Conservation (phyloP, 2,797 vertebrate genomes). For the Gobionotothen gibberifrons region DNA sequence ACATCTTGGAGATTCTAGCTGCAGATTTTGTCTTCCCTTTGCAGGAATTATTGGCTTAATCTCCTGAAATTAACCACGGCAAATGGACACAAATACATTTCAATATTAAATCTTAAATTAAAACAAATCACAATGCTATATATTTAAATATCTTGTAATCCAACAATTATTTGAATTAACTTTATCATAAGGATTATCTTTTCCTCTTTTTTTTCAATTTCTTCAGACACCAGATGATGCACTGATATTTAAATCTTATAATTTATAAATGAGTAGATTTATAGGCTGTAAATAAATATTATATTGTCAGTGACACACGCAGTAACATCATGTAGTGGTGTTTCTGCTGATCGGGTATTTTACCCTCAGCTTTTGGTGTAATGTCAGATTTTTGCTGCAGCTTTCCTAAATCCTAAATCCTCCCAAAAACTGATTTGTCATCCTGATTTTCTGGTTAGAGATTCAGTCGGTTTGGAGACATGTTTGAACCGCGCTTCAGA, state of each 20-base stretch:
- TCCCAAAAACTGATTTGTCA: background rate
- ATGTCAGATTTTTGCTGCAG: background rate
- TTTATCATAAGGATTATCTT: background rate
- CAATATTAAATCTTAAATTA: background rate
- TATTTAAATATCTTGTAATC: background rate
- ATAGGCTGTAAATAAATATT: background rate
- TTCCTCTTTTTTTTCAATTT: background rate
- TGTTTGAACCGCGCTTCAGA: constrained; percentile 24
- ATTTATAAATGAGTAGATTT: background rate
- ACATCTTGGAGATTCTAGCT: constrained; percentile 16
- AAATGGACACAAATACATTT: background rate
- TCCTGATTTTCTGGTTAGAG: constrained; percentile 25
- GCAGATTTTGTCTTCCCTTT: constrained; percentile 19
- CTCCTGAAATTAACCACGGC: constrained; percentile 31
- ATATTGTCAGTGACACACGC: background rate
- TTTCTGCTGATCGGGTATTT: background rate
- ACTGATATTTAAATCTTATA: background rate
- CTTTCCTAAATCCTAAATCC: constrained; percentile 8
- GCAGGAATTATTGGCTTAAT: constrained; percentile 25
- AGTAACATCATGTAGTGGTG: background rate
- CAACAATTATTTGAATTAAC: background rate
- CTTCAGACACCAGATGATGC: constrained; percentile 3
- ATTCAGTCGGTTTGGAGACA: background rate
- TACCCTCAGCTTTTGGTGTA: background rate
- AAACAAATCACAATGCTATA: background rate